Evolutionary conservation across 2,888 invertebrate genomes (phyloP).

Genomic region (Agonopterix heracliana): DNA sequence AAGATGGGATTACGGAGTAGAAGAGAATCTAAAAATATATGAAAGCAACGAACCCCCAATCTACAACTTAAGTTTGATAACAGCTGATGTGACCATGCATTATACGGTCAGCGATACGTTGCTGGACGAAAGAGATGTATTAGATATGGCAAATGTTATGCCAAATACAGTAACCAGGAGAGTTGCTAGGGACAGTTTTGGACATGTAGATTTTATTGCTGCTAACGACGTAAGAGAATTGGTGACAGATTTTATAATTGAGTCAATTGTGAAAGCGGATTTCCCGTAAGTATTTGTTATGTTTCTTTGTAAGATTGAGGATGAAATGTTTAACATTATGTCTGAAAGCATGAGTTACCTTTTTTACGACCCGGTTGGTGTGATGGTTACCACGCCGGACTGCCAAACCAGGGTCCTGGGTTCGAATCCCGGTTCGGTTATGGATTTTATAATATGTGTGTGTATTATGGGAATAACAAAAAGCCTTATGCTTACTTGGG

Average conservation of each 20-base stretch:
- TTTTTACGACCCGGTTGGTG: too few species aligned
- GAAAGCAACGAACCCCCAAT: constrained; percentile 32
- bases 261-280: constrained; percentile 17
- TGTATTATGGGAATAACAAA: too few species aligned
- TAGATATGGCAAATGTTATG: constrained; percentile 43
- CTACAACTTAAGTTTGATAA: constrained; percentile 41
- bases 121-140: constrained; percentile 42
- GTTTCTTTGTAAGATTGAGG: too few species aligned
- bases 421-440: too few species aligned
- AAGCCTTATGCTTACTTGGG: too few species aligned
- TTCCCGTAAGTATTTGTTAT: constrained; percentile 1
- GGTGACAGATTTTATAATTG: constrained; percentile 43
- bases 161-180: constrained; percentile 37
- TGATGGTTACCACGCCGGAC: too few species aligned
- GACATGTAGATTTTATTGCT: constrained; percentile 38
- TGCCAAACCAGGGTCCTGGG: too few species aligned
- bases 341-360: too few species aligned
- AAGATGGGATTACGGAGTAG: constrained; percentile 37
- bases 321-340: too few species aligned
- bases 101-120: constrained; percentile 41
- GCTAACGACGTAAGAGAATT: constrained; percentile 42
- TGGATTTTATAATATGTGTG: too few species aligned
- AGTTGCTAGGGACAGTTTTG: constrained; percentile 38
- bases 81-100: constrained; percentile 41
- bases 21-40: constrained; percentile 33